Conservation (phyloP, 2,113 vertebrate species). For the Gavia stellata region DNA sequence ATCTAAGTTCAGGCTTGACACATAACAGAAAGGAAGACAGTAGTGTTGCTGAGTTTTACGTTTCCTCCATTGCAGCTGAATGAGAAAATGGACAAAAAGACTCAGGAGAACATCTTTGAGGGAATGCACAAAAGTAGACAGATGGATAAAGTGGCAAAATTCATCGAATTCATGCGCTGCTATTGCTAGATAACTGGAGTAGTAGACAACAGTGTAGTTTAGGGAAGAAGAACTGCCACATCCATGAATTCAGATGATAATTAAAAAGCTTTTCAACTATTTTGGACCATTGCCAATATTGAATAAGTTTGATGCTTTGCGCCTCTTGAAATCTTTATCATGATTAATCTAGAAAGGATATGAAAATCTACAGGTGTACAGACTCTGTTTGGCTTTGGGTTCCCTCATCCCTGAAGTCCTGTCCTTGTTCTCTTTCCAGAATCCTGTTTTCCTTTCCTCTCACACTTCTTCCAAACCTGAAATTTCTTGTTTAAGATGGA, state of each 20-base stretch:
- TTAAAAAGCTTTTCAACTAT: neutral
- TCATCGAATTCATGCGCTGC: neutral
- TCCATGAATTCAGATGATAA: neutral
- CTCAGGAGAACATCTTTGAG: neutral
- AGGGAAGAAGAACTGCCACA: neutral
- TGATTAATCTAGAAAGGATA: neutral
- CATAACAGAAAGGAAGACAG: neutral
- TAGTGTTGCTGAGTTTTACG: neutral
- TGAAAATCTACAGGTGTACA: neutral
- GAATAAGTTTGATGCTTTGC: neutral
- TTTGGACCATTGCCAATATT: neutral
- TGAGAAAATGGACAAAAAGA: neutral
- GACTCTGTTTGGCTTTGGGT: neutral
- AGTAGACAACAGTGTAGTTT: neutral
- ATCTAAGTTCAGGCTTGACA: neutral
- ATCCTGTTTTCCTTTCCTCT: neutral
- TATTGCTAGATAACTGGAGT: neutral
- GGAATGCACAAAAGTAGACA: neutral
- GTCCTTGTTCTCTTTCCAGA: neutral
- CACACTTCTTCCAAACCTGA: neutral
- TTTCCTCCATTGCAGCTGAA: neutral
- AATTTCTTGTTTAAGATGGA: neutral
- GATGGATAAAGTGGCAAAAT: neutral
- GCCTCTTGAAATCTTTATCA: neutral
- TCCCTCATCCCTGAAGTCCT: neutral